Conservation (phyloP, 1,140 invertebrate species). For the Apis cerana region DNA sequence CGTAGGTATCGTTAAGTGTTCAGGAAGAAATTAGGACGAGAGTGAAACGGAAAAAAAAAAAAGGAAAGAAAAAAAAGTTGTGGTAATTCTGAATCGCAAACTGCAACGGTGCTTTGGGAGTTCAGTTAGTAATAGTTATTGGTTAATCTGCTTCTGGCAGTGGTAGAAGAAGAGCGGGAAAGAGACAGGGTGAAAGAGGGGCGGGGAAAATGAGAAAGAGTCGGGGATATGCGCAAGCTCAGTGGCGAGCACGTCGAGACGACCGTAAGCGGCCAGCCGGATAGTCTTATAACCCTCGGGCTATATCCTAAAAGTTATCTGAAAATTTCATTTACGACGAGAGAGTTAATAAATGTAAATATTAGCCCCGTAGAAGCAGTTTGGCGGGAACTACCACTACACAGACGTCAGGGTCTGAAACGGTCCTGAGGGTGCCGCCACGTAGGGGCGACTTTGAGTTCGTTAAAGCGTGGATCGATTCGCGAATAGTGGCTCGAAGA, state of each 20-base stretch:
- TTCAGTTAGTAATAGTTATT: constrained; percentile 62
- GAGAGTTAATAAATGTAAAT: constrained; percentile 81
- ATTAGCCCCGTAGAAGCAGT: constrained; percentile 78
- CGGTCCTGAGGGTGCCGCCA: constrained; percentile 47
- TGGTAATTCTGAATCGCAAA: constrained; percentile 41
- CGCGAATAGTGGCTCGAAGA: constrained; percentile 48
- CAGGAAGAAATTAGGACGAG: background rate
- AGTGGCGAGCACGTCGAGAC: constrained; percentile 46
- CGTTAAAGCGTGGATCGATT: constrained; percentile 71
- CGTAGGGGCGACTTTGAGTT: constrained; percentile 62
- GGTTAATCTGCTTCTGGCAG: constrained; percentile 77
- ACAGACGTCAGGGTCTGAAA: constrained; percentile 53
- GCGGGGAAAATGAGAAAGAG: constrained; percentile 47
- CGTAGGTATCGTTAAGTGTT: background rate
- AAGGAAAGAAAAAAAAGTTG: constrained; percentile 5
- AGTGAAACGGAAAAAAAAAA: no score
- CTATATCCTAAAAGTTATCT: constrained; percentile 80
- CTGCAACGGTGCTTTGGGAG: constrained; percentile 36
- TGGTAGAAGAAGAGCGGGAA: constrained; percentile 52
- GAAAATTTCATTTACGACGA: constrained; percentile 81
- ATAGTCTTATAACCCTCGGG: constrained; percentile 77
- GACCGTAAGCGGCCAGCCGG: constrained; percentile 60
- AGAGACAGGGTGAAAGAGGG: constrained; percentile 35
- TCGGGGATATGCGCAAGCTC: constrained; percentile 44
- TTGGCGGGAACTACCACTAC: constrained; percentile 69